Base-by-base conservation (phyloP, 2,888 invertebrate species). In the Apomyelois bistriatella region DNA sequence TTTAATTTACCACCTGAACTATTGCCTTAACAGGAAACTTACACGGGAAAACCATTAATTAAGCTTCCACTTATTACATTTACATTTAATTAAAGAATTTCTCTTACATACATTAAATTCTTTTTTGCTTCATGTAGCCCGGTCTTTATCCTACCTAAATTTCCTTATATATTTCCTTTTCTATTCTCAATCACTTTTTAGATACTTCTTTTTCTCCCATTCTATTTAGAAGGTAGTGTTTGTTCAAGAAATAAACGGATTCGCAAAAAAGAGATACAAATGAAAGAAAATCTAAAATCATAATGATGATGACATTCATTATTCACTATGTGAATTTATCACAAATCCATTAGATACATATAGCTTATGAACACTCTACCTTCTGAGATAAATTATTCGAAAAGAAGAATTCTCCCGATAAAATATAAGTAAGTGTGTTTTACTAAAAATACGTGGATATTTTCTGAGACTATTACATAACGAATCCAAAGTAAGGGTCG, bases 401-500 rank as follows among this genome's bases (percentile, higher is more conserved):
- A 32, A 46, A 46, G 16, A 16, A 10, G 32, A 7, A 48, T 37
- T 36, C 36, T 22, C 36, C n/a, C 15, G 48, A 17, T 16, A 3
- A 48, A 35, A 36, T 48, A 22, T 38, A 48, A 16, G 15, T 38
- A 36, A 37, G 36, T 48, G 22, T 12, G 30, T 15, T 63, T 64
- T 55, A 55, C 56, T 56, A 53, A 57, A 63, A 62, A 62, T 59
- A 68, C 65, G 69, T 57, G 65, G 58, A 64, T 72, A 71, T 72
- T 75, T 74, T 69, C 70, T 61, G 63, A 65, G 67, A 66, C 57
- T 62, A n/a, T n/a, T 72, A 73, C 70, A 76, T 76, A 76, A 76
- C 68, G 78, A 76, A 66, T 73, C 76, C 73, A 80, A 87, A 88
- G 85, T 87, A 81, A 80, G 76, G 77, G 82, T 82, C 82, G 82